Percentiles rank a stretch among this genome's conserved stretches.
Evolutionary conservation across 2,797 vertebrate species (phyloP).

Genomic region (Tragopan temminckii): DNA sequence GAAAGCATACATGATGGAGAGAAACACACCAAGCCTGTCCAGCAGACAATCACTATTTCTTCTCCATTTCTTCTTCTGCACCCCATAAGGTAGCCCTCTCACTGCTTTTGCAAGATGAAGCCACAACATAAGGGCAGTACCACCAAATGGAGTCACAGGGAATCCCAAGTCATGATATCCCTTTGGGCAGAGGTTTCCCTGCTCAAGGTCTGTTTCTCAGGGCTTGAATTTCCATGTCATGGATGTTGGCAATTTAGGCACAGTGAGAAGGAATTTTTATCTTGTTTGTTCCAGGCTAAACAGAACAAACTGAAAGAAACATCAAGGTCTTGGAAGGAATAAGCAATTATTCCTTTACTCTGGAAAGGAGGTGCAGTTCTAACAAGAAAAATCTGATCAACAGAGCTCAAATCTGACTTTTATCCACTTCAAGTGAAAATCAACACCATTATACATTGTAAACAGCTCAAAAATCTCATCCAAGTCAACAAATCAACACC

Average conservation of each 20-base stretch:
- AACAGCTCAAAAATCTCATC: background rate
- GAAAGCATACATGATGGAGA: background rate
- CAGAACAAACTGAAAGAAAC: background rate
- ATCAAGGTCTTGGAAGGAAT: background rate
- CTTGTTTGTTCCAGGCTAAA: background rate
- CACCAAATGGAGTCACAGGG: background rate
- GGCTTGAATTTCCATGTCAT: conserved; percentile 2
- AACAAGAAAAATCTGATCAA: conserved; percentile 32
- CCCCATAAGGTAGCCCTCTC: background rate
- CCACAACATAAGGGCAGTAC: background rate
- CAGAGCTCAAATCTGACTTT: conserved; percentile 36
- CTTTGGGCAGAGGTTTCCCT: background rate
- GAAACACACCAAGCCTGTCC: too few relatives aligned
- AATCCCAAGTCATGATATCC: background rate
- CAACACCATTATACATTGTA: background rate
- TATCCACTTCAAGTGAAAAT: background rate
- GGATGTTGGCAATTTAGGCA: background rate
- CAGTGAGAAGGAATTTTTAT: background rate
- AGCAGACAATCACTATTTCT: background rate
- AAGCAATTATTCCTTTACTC: background rate
- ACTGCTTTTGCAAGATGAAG: background rate
- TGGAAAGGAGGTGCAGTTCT: background rate
- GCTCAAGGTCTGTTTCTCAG: background rate
- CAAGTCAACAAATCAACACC: background rate
- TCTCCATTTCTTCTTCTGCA: background rate